Percentiles rank a stretch among this genome's conserved stretches.
These are phyloP conservation scores for Drosophila athabasca DNA, from an alignment of 1,140 invertebrate genomes.

Conservation along the genomic window DNA sequence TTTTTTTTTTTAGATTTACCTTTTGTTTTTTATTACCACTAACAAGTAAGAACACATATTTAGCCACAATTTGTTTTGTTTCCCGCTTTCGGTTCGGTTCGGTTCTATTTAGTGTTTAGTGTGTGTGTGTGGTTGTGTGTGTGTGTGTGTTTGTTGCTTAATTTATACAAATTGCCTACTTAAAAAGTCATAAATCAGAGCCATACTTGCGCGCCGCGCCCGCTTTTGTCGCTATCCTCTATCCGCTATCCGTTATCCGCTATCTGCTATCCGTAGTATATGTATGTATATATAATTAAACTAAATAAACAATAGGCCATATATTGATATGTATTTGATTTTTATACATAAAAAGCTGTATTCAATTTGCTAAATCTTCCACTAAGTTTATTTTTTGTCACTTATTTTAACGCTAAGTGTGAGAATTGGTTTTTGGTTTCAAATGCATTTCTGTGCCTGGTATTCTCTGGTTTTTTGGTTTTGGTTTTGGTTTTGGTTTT, in stretches of 20 bases:
- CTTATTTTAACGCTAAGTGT: conserved; percentile 35
- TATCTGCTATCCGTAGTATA: conserved; percentile 40
- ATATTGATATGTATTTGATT: conserved; percentile 84
- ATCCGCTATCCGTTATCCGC: conserved; percentile 16
- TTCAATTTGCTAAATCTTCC: conserved; percentile 64
- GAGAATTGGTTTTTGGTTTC: conserved; percentile 61
- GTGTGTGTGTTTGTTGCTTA: conserved; percentile 45
- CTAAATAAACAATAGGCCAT: conserved; percentile 83
- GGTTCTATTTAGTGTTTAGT: conserved; percentile 1
- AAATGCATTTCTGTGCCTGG: conserved; percentile 77
- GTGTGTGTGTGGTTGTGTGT: too few relatives aligned
- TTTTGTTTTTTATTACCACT: conserved; percentile 68
- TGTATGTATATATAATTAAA: conserved; percentile 56
- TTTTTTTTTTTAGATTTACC: conserved; percentile 57
- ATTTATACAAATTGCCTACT: conserved; percentile 78
- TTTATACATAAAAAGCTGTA: conserved; percentile 83
- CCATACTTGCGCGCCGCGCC: not conserved
- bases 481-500: not conserved
- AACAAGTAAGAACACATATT: conserved; percentile 83
- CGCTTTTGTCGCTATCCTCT: too few relatives aligned
- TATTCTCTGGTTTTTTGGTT: not conserved
- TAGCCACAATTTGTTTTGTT: conserved; percentile 79
- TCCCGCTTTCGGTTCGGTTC: conserved; percentile 21
- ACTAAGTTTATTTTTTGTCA: conserved; percentile 17
- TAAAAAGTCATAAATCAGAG: conserved; percentile 80